Conservation (phyloP, 2,888 invertebrate genomes). For the Agriopis leucophaearia region DNA sequence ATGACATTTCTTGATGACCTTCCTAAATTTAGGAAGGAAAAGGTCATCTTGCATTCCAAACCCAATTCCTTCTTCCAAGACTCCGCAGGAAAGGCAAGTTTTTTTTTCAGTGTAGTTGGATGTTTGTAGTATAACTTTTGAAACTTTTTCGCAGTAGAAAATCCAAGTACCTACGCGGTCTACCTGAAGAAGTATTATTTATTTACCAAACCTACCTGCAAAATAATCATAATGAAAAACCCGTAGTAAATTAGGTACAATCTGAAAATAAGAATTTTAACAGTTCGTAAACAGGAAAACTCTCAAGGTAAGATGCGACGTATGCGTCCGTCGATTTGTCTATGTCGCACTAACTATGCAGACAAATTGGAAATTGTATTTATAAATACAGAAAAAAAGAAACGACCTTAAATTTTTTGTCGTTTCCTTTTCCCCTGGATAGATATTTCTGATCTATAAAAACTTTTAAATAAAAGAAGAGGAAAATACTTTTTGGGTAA, state of each 20-base stretch:
- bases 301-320: constrained; percentile 40
- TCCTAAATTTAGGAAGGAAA: no score
- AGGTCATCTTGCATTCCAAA: no score
- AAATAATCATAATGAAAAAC: background rate
- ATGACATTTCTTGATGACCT: no score
- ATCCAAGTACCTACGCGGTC: no score
- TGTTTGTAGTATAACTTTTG: no score
- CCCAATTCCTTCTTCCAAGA: no score
- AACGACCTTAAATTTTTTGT: constrained; percentile 3
- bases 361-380: constrained; percentile 37
- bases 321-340: constrained; percentile 34
- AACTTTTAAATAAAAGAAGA: no score
- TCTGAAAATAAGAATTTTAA: constrained; percentile 10
- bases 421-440: background rate
- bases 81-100: no score
- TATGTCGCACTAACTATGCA: constrained; percentile 28
- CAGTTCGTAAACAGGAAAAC: constrained; percentile 36
- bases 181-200: no score
- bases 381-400: constrained; percentile 19
- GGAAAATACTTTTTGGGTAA: no score
- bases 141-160: no score
- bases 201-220: background rate
- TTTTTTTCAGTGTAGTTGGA: no score
- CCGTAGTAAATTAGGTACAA: background rate
- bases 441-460: background rate